These are phyloP conservation scores for Epinotia nisella DNA, from an alignment of 2,888 invertebrate genomes.

Conservation along the genomic window DNA sequence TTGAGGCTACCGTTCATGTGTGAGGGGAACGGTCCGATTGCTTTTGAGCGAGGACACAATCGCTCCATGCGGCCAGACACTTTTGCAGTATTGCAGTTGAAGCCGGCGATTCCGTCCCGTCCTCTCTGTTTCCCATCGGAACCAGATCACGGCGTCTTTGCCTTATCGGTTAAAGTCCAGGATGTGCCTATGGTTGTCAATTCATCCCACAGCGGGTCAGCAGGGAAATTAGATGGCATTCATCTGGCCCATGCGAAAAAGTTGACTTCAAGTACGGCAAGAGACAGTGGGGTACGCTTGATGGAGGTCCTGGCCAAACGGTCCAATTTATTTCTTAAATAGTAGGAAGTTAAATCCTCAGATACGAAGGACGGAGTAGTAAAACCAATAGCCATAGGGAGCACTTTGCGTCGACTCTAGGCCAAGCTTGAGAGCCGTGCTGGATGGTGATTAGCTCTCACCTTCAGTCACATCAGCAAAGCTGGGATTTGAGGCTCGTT, in stretches of 20 bases:
- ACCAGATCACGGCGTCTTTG: neutral
- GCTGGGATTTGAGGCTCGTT: no score
- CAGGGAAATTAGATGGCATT: neutral
- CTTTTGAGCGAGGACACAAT: neutral
- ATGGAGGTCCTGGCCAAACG: neutral
- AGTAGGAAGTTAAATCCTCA: neutral
- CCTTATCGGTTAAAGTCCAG: neutral
- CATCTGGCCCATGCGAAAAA: neutral
- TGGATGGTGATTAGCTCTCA: no score
- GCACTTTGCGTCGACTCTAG: no score
- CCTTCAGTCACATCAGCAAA: no score
- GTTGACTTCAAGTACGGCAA: neutral
- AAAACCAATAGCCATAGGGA: no score
- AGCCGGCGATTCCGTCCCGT: neutral
- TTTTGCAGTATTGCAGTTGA: neutral
- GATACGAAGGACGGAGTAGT: no score
- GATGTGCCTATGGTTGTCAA: neutral
- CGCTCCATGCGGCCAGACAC: neutral
- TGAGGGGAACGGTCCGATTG: neutral
- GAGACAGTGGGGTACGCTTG: neutral
- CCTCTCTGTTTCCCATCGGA: neutral
- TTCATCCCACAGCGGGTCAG: no score
- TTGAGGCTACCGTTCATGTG: no score
- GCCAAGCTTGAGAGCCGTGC: no score
- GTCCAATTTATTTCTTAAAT: neutral